phyloP scores from a whole-genome alignment of 2,888 invertebrate species.

The Apocheima hispidaria region DNA sequence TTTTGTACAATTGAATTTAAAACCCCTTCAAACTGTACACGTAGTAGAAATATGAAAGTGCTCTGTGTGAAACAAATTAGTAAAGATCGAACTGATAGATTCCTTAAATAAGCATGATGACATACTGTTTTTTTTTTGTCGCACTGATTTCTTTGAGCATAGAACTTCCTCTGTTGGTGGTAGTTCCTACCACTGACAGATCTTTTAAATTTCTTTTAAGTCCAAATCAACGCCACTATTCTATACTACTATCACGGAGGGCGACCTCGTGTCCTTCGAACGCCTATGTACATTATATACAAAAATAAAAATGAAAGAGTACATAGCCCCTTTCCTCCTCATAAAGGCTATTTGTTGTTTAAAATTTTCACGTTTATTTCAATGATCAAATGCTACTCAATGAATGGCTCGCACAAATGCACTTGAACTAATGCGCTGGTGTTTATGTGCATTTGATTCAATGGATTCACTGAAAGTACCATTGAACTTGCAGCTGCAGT shows the following conservation, averaged over 20 bases:
- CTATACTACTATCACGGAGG: no score
- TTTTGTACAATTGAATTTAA: slow-evolving; percentile 11
- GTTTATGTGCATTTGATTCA: slow-evolving; percentile 15
- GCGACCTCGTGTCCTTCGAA: no score
- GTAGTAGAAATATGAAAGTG: background rate
- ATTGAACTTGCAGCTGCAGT: slow-evolving; percentile 26
- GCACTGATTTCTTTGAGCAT: no score
- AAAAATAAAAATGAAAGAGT: background rate
- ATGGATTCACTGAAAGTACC: slow-evolving; percentile 9
- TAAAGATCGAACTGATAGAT: no score
- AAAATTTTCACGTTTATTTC: background rate
- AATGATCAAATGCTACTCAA: background rate
- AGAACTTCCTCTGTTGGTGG: no score
- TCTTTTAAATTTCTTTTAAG: no score
- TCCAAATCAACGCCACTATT: no score
- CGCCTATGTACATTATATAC: background rate
- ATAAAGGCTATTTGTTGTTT: background rate
- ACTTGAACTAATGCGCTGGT: slow-evolving; percentile 27
- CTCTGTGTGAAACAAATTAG: no score
- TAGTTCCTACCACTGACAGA: no score
- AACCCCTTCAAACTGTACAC: background rate
- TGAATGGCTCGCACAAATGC: slow-evolving; percentile 19
- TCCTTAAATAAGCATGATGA: no score
- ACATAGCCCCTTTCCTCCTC: background rate
- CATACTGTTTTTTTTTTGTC: no score